Percentiles rank a stretch among this genome's conserved stretches.
Evolutionary conservation across 2,888 invertebrate species (phyloP).

Genomic region (Gortyna flavago): DNA sequence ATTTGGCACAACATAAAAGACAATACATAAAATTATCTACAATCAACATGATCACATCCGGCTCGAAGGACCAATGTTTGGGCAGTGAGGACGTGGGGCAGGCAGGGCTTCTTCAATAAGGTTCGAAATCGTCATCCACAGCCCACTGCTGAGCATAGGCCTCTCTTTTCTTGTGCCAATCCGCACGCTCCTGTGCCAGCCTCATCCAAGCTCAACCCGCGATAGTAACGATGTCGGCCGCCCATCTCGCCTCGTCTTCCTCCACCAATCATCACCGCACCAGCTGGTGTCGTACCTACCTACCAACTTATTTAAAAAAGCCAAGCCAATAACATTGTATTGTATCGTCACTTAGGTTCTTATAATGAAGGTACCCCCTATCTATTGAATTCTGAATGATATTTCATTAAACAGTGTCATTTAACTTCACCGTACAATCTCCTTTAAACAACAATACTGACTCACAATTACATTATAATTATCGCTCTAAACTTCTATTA

Average conservation of each 20-base stretch:
- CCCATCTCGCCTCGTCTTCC: neutral
- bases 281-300: neutral
- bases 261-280: neutral
- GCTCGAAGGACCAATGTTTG: too few species aligned
- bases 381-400: neutral
- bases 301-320: neutral
- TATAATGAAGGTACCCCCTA: neutral
- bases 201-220: neutral
- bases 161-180: neutral
- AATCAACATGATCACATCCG: neutral
- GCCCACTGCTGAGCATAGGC: too few species aligned
- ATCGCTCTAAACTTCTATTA: slow-evolving; percentile 47
- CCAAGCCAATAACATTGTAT: neutral
- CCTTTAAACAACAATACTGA: slow-evolving; percentile 23
- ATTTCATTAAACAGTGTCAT: slow-evolving; percentile 41
- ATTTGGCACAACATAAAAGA: too few species aligned
- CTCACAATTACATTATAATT: slow-evolving; percentile 58
- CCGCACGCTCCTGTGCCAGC: neutral
- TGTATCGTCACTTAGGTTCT: neutral
- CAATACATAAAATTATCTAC: neutral
- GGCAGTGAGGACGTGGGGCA: too few species aligned
- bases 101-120: too few species aligned
- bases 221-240: neutral
- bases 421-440: slow-evolving; percentile 14
- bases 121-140: too few species aligned